These are phyloP conservation scores for Cynopterus brachyotis DNA, from an alignment of 2,113 vertebrate species.

Conservation along the genomic window DNA sequence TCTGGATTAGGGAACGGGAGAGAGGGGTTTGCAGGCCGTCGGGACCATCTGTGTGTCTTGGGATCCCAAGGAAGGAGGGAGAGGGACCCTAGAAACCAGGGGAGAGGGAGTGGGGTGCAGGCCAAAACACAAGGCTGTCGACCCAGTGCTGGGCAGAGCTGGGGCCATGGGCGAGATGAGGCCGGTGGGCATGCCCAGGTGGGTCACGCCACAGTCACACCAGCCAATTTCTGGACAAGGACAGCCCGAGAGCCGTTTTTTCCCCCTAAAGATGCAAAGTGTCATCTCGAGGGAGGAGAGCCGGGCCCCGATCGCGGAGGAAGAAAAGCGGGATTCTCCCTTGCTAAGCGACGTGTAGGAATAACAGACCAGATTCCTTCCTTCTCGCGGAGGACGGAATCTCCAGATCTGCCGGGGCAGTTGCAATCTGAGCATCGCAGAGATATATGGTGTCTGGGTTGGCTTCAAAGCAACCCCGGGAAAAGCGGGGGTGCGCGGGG, in stretches of 20 bases:
- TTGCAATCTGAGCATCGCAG: constrained; percentile 60
- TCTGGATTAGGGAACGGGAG: not conserved
- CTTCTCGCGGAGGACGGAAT: constrained; percentile 36
- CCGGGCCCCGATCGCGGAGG: not conserved
- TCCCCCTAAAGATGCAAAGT: not conserved
- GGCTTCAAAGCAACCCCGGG: constrained; percentile 71
- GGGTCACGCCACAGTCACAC: not conserved
- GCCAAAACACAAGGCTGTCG: not conserved
- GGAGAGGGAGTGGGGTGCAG: not conserved
- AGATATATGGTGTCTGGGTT: constrained; percentile 73
- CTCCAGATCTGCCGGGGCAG: constrained; percentile 41
- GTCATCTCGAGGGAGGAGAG: not conserved
- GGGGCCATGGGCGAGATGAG: not conserved
- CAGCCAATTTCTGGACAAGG: not conserved
- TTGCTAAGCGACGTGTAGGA: not conserved
- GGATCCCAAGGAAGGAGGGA: not conserved
- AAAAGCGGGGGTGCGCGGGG: not conserved
- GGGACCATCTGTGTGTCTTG: not conserved
- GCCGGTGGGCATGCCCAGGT: not conserved
- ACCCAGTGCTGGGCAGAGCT: not conserved
- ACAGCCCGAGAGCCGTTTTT: not conserved
- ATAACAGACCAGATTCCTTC: constrained; percentile 41
- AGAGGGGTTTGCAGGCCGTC: not conserved
- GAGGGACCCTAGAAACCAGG: not conserved
- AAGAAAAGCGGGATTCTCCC: not conserved